Conservation (phyloP, 2,797 vertebrate species). For the Benthosema pterotum region DNA sequence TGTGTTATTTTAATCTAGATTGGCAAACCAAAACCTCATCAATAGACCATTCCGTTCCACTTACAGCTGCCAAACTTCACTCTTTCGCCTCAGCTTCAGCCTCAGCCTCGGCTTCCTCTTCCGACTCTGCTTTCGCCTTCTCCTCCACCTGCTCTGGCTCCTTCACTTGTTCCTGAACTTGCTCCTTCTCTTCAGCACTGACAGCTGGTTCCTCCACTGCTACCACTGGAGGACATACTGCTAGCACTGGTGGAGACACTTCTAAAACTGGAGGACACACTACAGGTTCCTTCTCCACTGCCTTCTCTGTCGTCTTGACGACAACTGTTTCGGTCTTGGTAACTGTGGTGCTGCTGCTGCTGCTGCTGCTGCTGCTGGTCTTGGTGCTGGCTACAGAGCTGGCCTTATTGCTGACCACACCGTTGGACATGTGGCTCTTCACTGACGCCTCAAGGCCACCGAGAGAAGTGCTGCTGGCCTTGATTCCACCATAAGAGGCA, state of each 20-base stretch:
- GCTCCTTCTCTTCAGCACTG: conserved; percentile 4
- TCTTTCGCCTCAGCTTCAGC: conserved; percentile 47
- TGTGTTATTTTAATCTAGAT: conserved; percentile 18
- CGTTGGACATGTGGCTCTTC: conserved; percentile 28
- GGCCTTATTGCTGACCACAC: not conserved
- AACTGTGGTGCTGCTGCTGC: conserved; percentile 41
- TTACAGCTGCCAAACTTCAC: conserved; percentile 22
- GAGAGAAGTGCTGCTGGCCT: conserved; percentile 7
- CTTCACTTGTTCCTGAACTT: not conserved
- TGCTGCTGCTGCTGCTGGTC: not conserved
- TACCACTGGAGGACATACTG: too few relatives aligned
- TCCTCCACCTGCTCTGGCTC: conserved; percentile 42
- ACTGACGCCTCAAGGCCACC: conserved; percentile 31
- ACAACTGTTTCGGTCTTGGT: conserved; percentile 61
- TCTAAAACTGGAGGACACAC: too few relatives aligned
- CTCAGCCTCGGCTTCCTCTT: conserved; percentile 41
- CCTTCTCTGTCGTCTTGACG: conserved; percentile 45
- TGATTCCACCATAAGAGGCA: conserved; percentile 48
- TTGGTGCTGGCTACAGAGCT: not conserved
- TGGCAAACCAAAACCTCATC: conserved; percentile 15
- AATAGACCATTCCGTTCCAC: not conserved
- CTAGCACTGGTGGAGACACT: too few relatives aligned
- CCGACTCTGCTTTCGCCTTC: conserved; percentile 2
- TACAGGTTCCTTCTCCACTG: conserved; percentile 3
- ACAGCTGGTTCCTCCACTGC: not conserved